Percentiles rank a stretch among this genome's conserved stretches.
These are phyloP conservation scores for Linnaemya tessellans DNA, from an alignment of 2,888 invertebrate genomes.

Conservation along the genomic window DNA sequence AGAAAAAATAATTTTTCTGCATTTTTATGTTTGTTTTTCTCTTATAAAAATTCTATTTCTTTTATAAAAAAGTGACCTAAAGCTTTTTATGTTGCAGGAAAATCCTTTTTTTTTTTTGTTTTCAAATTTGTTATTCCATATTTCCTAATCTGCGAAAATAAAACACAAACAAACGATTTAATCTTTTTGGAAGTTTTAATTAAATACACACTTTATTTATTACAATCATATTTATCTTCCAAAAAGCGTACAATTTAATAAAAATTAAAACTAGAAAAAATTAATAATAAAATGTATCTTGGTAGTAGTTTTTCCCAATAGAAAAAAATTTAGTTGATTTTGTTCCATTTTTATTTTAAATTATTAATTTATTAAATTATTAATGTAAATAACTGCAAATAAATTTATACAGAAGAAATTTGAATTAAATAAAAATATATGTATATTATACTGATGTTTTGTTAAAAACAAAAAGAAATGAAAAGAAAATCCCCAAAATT, in stretches of 20 bases:
- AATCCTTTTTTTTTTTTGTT: no score
- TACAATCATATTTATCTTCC: constrained; percentile 33
- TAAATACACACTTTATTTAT: constrained; percentile 53
- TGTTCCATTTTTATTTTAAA: constrained; percentile 5
- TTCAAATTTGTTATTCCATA: no score
- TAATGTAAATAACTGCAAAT: constrained; percentile 70
- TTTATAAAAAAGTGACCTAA: no score
- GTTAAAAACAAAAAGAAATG: constrained; percentile 27
- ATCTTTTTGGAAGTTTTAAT: constrained; percentile 64
- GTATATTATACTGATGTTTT: constrained; percentile 47
- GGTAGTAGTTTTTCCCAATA: constrained; percentile 21
- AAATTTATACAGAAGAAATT: constrained; percentile 58
- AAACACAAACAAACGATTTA: constrained; percentile 40
- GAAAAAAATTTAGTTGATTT: constrained; percentile 5
- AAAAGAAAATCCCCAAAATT: constrained; percentile 41
- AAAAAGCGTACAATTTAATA: constrained; percentile 48
- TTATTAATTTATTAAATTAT: constrained; percentile 67
- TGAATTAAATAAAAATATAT: constrained; percentile 52
- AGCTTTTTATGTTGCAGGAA: no score
- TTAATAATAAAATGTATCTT: constrained; percentile 10
- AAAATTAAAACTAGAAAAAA: constrained; percentile 40
- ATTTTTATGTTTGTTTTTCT: no score
- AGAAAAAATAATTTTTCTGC: no score
- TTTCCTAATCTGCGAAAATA: neutral
- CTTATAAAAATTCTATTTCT: no score